A percentile compares a stretch with the other conserved stretches of the same genome.
These are phyloP conservation scores for Drosophila trichaetosa DNA, from an alignment of 2,888 invertebrate species.

Conservation along the genomic window DNA sequence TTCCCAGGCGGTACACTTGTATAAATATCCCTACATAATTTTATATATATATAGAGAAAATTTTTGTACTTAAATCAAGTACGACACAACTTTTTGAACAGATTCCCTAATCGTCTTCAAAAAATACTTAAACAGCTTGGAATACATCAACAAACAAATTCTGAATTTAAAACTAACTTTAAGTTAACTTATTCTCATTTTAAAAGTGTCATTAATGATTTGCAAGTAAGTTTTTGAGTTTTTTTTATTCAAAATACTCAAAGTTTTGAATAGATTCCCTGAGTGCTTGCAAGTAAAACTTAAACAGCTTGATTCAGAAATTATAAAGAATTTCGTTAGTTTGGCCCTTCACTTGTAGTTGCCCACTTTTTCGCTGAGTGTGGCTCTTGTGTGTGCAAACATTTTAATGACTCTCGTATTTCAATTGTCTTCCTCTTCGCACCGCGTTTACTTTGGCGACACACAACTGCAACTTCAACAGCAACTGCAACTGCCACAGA, in stretches of 20 bases:
- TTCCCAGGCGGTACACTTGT: neutral
- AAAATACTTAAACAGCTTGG: neutral
- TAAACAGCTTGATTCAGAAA: neutral
- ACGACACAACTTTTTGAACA: neutral
- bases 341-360: neutral
- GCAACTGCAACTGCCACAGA: conserved; percentile 28
- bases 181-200: neutral
- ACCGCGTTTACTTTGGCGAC: conserved; percentile 43
- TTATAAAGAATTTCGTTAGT: neutral
- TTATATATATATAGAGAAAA: neutral
- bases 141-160: too few species aligned
- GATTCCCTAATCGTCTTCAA: neutral
- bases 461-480: conserved; percentile 40
- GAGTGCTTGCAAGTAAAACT: neutral
- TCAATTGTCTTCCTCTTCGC: conserved; percentile 62
- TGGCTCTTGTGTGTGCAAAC: conserved; percentile 44
- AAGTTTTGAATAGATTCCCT: neutral
- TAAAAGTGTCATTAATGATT: neutral
- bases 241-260: neutral
- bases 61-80: neutral
- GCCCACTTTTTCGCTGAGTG: conserved; percentile 1
- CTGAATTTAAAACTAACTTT: neutral
- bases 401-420: conserved; percentile 81
- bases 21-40: neutral
- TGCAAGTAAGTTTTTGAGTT: neutral